Conservation (phyloP, 1,140 invertebrate species). For the Ceratoteleas bidentatus region DNA sequence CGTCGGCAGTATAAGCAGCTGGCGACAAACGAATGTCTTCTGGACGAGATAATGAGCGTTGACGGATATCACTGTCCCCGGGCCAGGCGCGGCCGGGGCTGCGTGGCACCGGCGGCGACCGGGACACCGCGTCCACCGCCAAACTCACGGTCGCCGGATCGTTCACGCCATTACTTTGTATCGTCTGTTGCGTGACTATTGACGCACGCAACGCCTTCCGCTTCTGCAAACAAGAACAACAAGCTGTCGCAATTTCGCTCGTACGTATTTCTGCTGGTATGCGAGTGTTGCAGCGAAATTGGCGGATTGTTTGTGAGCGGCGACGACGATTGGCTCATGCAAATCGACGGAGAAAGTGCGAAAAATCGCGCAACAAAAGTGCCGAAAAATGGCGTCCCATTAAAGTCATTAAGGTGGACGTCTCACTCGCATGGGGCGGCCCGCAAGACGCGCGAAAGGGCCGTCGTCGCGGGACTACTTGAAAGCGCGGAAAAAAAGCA, state of each 20-base stretch:
- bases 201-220: constrained; percentile 90
- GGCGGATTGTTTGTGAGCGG: constrained; percentile 10
- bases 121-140: constrained; percentile 85
- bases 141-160: constrained; percentile 89
- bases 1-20: constrained; percentile 68
- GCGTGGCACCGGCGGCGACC: constrained; percentile 72
- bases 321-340: constrained; percentile 1
- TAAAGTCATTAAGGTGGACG: constrained; percentile 31
- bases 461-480: too few species aligned
- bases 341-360: constrained; percentile 4
- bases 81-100: constrained; percentile 84
- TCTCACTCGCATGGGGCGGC: too few species aligned
- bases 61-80: constrained; percentile 83
- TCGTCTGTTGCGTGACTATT: constrained; percentile 87
- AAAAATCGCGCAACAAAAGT: not conserved
- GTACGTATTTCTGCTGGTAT: too few species aligned
- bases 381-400: constrained; percentile 6
- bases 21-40: constrained; percentile 68
- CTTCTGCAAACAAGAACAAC: constrained; percentile 84
- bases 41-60: constrained; percentile 65
- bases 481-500: constrained; percentile 15
- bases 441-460: too few species aligned
- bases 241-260: constrained; percentile 12
- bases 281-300: constrained; percentile 18
- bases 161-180: constrained; percentile 91